Base-by-base conservation (phyloP, 2,797 vertebrate genomes). In the Mus spretus region DNA sequence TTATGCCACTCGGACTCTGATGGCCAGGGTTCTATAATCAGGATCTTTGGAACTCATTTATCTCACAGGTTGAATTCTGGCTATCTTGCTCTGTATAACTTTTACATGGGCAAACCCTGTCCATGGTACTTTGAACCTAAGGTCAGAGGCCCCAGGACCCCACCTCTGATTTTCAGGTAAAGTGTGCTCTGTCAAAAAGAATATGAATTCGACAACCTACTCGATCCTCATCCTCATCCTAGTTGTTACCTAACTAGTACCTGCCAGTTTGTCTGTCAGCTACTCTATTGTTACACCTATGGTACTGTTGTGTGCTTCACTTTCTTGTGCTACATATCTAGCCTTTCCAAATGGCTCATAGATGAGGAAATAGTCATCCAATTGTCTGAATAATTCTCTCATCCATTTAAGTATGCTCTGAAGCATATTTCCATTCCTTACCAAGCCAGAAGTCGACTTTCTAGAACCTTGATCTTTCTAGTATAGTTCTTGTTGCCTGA, bases 401-500 rank as follows among this genome's bases (percentile, higher is more conserved):
- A 80, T 40, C 40, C 6, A 57, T 22, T 80, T 93, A 57, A 89
- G 15, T 13, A 2, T 78, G 47, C 28, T 72, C 44, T 93, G 44
- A 44, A 86, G 22, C 67, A 94, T 88, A 88, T 26, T 82, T 93
- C 88, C 65, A 26, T 67, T 88, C 74, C 87, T 89, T 86, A 40
- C 28, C 44, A 44, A n/a, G 40, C 44, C 8, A 12, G 37, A 88
- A 89, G 72, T 90, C 34, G 78, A 85, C 65, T 84, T 85, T 77
- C 53, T 63, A 89, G 78, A 80, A 63, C 31, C n/a, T 93, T 95
- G n/a, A 22, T 92, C 92, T 81, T 91, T 22, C 61, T 63, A 59
- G 0, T 93, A 20, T 65, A 40, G 47, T 91, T 72, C 65, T 14
- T 65, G 37, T 75, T 93, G 79, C 74, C 67, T 6, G 0, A 74